Evolutionary conservation across 2,113 vertebrate genomes (phyloP).

Genomic region (Pseudopodoces humilis): DNA sequence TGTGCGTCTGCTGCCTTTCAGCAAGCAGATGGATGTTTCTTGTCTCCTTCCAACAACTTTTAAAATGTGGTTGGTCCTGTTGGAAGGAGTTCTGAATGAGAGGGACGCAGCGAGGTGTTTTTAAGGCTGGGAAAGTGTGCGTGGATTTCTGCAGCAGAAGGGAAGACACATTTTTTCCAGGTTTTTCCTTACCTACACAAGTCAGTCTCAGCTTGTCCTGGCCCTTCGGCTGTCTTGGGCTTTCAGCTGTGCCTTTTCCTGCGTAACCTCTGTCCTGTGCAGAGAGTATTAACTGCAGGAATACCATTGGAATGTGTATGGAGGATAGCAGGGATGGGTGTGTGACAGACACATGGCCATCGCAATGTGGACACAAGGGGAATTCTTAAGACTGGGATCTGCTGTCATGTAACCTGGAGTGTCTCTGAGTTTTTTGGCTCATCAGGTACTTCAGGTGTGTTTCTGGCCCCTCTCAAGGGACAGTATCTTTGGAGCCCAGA

Average conservation of each 20-base stretch:
- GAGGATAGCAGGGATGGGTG: fast-evolving
- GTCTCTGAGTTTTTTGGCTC: background rate
- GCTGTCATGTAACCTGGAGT: background rate
- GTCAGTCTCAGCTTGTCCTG: background rate
- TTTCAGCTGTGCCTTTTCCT: background rate
- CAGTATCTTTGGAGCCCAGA: background rate
- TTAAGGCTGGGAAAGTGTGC: background rate
- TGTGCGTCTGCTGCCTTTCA: background rate
- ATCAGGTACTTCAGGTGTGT: background rate
- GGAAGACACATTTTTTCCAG: background rate
- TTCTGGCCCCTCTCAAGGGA: background rate
- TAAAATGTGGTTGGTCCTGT: background rate
- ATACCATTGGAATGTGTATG: fast-evolving
- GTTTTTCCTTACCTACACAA: background rate
- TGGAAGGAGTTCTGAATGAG: background rate
- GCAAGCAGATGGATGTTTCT: conserved; percentile 6
- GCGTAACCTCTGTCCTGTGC: fast-evolving
- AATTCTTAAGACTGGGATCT: background rate
- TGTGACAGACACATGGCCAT: background rate
- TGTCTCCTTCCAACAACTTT: background rate
- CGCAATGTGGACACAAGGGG: fast-evolving
- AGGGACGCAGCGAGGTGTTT: background rate
- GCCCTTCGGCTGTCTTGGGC: background rate
- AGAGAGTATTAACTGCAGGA: background rate
- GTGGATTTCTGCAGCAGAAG: background rate